phyloP scores from a whole-genome alignment of 2,888 invertebrate species.

The Phania funesta region DNA sequence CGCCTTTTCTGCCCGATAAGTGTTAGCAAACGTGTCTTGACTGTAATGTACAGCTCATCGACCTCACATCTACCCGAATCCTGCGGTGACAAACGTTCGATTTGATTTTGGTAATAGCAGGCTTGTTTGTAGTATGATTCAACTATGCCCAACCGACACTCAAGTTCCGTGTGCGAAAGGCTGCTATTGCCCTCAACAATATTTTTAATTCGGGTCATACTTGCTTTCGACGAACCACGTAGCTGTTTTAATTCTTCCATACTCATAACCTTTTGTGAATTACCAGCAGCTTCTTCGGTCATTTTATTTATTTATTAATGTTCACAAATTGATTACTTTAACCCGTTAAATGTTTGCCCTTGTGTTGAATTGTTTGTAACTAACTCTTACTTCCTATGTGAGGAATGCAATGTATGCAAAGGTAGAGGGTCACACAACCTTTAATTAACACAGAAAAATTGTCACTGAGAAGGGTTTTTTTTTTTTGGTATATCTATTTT shows the following conservation, averaged over 20 bases:
- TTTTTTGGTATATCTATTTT: too few species aligned
- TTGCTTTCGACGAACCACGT: slow-evolving; percentile 14
- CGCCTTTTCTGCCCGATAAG: slow-evolving; percentile 1
- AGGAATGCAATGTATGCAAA: too few species aligned
- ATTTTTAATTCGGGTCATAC: slow-evolving; percentile 28
- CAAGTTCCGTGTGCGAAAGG: slow-evolving; percentile 25
- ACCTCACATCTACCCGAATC: slow-evolving; percentile 24
- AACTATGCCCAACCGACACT: slow-evolving; percentile 26
- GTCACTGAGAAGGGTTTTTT: too few species aligned
- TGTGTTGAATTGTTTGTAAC: too few species aligned
- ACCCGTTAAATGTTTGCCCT: too few species aligned
- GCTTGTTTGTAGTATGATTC: slow-evolving; percentile 44
- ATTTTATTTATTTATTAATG: too few species aligned
- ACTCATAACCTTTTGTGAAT: too few species aligned
- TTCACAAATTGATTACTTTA: too few species aligned
- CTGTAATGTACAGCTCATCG: slow-evolving; percentile 26
- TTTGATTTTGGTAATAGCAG: slow-evolving; percentile 34
- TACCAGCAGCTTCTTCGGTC: too few species aligned
- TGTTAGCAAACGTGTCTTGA: slow-evolving; percentile 8
- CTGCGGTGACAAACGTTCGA: slow-evolving; percentile 7
- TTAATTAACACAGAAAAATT: too few species aligned
- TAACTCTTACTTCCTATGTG: too few species aligned
- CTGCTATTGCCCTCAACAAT: background rate
- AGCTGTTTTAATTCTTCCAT: slow-evolving; percentile 28
- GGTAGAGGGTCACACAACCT: too few species aligned